These are phyloP conservation scores for Ariopsis seemanni DNA, from an alignment of 2,113 vertebrate genomes.

Conservation along the genomic window DNA sequence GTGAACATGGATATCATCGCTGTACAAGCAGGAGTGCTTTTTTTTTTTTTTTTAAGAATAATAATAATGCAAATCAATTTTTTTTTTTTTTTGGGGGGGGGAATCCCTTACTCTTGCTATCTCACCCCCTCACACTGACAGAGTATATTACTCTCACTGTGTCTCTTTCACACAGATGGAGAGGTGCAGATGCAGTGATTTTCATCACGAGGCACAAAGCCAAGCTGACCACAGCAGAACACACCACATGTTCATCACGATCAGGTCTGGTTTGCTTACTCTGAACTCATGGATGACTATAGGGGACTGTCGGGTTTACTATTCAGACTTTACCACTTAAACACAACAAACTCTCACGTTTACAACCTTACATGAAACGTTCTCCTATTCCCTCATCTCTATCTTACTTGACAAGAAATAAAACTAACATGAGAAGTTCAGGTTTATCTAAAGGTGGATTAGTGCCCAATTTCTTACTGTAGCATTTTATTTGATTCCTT, in stretches of 20 bases:
- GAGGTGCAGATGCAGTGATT: slow-evolving; percentile 6
- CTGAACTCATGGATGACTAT: not conserved
- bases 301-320: not conserved
- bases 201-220: slow-evolving; percentile 13
- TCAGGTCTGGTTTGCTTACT: not conserved
- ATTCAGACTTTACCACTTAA: not conserved
- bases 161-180: not conserved
- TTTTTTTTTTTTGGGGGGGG: not conserved
- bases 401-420: not conserved
- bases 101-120: not conserved
- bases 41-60: not conserved
- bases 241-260: not conserved
- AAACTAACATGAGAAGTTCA: not conserved
- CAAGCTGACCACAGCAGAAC: slow-evolving; percentile 42
- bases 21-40: not conserved
- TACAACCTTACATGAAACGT: not conserved
- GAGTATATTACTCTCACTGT: not conserved
- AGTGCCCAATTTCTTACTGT: not conserved
- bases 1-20: not conserved
- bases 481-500: not conserved
- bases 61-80: not conserved
- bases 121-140: not conserved
- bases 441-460: not conserved
- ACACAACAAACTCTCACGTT: not conserved
- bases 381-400: not conserved